Conservation (phyloP, 2,888 invertebrate genomes). For the Diplolepis rosae region DNA sequence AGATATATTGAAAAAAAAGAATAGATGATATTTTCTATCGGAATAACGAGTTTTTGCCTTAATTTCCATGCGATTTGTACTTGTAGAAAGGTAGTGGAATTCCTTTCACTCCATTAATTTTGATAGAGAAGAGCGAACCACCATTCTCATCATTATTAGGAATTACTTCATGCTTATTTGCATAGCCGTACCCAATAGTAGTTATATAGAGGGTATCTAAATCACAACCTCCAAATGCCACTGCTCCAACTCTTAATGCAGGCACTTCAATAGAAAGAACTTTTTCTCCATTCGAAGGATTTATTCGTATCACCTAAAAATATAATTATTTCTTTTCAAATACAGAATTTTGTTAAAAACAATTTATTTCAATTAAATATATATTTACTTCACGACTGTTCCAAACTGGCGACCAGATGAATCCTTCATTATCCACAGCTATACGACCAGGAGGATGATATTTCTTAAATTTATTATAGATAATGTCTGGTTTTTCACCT, state of each 20-base stretch:
- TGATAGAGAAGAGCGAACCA: conserved; percentile 74
- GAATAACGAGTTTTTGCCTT: too few relatives aligned
- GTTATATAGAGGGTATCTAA: conserved; percentile 82
- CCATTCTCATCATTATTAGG: conserved; percentile 66
- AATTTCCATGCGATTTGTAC: too few relatives aligned
- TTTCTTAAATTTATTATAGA: too few relatives aligned
- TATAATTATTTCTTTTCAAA: neutral
- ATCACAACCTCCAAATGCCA: conserved; percentile 81
- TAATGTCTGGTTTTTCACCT: too few relatives aligned
- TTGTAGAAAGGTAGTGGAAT: too few relatives aligned
- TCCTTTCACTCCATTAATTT: conserved; percentile 69
- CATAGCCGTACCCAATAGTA: conserved; percentile 74
- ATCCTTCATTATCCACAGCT: conserved; percentile 86
- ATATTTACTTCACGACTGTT: conserved; percentile 79
- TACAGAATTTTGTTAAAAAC: too few relatives aligned
- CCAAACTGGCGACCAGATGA: conserved; percentile 84
- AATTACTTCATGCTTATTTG: conserved; percentile 67
- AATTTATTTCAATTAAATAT: neutral
- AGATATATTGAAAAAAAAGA: too few relatives aligned
- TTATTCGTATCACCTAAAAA: conserved; percentile 78
- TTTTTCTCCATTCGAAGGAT: conserved; percentile 76
- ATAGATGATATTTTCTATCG: too few relatives aligned
- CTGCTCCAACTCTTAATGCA: conserved; percentile 79
- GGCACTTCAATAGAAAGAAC: conserved; percentile 78
- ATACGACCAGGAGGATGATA: too few relatives aligned